These are phyloP conservation scores for Girardia tigrina DNA, from an alignment of 2,888 invertebrate species.

Conservation along the genomic window DNA sequence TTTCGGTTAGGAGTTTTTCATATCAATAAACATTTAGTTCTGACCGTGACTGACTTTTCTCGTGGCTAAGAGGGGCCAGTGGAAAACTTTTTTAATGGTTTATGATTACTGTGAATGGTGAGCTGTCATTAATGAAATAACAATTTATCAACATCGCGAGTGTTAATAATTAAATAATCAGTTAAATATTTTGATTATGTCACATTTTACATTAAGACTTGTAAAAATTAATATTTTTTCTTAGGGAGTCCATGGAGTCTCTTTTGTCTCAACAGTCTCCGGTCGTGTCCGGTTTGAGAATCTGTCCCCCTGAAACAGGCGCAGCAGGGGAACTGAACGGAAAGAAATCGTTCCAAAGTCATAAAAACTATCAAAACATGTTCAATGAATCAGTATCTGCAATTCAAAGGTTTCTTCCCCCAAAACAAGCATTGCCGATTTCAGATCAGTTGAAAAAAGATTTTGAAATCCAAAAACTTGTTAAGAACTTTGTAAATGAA, in stretches of 20 bases:
- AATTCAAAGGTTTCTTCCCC: background rate
- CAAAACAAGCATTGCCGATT: background rate
- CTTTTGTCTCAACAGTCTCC: background rate
- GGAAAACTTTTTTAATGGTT: conserved; percentile 18
- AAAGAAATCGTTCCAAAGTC: background rate
- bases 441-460: background rate
- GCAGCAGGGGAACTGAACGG: background rate
- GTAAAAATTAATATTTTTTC: too few relatives aligned
- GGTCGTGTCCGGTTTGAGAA: background rate
- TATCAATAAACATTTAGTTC: conserved; percentile 14
- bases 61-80: background rate
- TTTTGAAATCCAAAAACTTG: background rate
- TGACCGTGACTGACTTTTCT: background rate
- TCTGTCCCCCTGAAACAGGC: background rate
- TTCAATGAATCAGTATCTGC: background rate
- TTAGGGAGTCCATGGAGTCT: conserved; percentile 16
- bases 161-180: background rate
- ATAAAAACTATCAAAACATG: background rate
- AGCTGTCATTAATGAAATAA: background rate
- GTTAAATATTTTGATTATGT: background rate
- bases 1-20: background rate
- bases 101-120: conserved; percentile 14
- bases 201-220: background rate
- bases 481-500: background rate
- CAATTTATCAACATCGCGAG: conserved; percentile 12